These are phyloP conservation scores for Holothuria leucospilota DNA, from an alignment of 53 echinoderm and acorn worm species.

Conservation along the genomic window DNA sequence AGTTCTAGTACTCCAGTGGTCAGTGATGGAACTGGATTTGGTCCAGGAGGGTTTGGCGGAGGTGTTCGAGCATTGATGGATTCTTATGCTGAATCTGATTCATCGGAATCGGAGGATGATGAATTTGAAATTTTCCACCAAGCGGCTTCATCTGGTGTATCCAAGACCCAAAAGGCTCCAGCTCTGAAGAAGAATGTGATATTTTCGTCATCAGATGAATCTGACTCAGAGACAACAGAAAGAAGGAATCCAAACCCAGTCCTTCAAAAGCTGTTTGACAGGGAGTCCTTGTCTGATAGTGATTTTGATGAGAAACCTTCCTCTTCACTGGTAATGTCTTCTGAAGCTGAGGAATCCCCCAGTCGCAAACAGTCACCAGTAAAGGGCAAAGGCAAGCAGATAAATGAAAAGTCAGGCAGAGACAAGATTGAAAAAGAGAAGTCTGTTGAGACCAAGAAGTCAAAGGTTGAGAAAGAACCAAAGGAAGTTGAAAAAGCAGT, in stretches of 20 bases:
- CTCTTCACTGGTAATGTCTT: background rate
- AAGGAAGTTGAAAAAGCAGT: slow-evolving; percentile 27
- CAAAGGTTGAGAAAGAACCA: slow-evolving; percentile 14
- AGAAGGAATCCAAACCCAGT: background rate
- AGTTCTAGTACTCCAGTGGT: slow-evolving; percentile 44
- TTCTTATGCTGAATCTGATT: slow-evolving; percentile 70
- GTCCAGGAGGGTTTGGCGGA: slow-evolving; percentile 58
- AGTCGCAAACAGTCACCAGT: background rate
- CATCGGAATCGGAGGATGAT: slow-evolving; percentile 82
- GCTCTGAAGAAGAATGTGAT: slow-evolving; percentile 32
- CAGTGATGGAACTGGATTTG: slow-evolving; percentile 54
- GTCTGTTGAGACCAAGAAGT: background rate
- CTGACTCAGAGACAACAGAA: slow-evolving; percentile 4
- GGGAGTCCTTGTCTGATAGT: slow-evolving; percentile 26
- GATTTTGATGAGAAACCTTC: slow-evolving; percentile 5
- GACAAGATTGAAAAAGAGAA: background rate
- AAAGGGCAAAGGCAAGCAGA: background rate
- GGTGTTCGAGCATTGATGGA: slow-evolving; percentile 81
- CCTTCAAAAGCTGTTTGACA: slow-evolving; percentile 25
- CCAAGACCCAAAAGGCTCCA: slow-evolving; percentile 18
- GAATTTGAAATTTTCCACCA: slow-evolving; percentile 37
- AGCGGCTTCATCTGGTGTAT: background rate
- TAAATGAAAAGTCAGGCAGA: background rate
- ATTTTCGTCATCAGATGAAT: slow-evolving; percentile 40
- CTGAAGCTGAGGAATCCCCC: slow-evolving; percentile 17